Percentiles rank a stretch among this genome's conserved stretches.
Evolutionary conservation across 2,797 vertebrate genomes (phyloP).

Genomic region (Novumbra hubbsi): DNA sequence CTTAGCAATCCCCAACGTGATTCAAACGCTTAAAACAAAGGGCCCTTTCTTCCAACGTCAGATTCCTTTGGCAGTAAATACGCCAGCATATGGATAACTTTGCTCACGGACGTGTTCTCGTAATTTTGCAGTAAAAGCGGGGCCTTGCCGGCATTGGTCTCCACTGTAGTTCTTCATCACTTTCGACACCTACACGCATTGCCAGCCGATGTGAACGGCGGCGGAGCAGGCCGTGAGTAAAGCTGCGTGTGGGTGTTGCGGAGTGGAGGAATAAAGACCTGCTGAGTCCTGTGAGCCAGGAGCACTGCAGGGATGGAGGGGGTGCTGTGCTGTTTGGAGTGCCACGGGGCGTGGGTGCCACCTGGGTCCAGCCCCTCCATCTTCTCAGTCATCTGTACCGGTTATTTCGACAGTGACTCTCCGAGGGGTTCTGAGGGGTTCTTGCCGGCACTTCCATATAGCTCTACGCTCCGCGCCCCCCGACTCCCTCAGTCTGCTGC

Average conservation of each 20-base stretch:
- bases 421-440: slow-evolving; percentile 10
- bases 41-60: slow-evolving; percentile 59
- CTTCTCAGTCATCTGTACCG: slow-evolving; percentile 33
- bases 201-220: slow-evolving; percentile 58
- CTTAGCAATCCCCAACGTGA: slow-evolving; percentile 66
- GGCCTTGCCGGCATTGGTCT: slow-evolving; percentile 56
- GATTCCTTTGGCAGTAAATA: slow-evolving; percentile 69
- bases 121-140: slow-evolving; percentile 64
- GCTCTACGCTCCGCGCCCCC: neutral
- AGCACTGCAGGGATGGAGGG: slow-evolving; percentile 37
- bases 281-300: slow-evolving; percentile 45
- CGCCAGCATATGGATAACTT: slow-evolving; percentile 69
- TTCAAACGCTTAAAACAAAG: slow-evolving; percentile 70
- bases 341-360: slow-evolving; percentile 15
- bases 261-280: slow-evolving; percentile 54
- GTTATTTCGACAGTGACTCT: slow-evolving; percentile 45
- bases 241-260: slow-evolving; percentile 47
- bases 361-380: slow-evolving; percentile 16
- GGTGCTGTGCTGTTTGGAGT: slow-evolving; percentile 29
- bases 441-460: slow-evolving; percentile 6
- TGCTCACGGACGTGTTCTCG: slow-evolving; percentile 67
- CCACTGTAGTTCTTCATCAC: slow-evolving; percentile 72
- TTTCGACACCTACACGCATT: slow-evolving; percentile 72
- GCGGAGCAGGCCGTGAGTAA: slow-evolving; percentile 59
- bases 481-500: slow-evolving; percentile 11